Conservation (phyloP, 2,888 invertebrate species). For the Chymomyza procnemis region DNA sequence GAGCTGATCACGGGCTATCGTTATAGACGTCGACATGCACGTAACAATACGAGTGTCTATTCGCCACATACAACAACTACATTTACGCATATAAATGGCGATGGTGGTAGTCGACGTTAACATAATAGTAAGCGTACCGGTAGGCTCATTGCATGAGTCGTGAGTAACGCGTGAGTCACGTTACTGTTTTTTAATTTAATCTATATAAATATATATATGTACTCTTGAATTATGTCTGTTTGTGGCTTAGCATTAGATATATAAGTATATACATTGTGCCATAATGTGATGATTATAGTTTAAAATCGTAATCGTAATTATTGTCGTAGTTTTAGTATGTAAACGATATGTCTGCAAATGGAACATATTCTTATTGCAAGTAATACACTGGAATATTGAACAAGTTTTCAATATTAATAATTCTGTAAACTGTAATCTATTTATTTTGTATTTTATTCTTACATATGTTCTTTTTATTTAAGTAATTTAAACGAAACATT, state of each 20-base stretch:
- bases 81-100: conserved; percentile 49
- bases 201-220: conserved; percentile 22
- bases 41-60: conserved; percentile 70
- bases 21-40: conserved; percentile 63
- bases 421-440: too few species aligned
- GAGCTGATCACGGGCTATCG: conserved; percentile 76
- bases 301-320: conserved; percentile 55
- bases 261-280: conserved; percentile 65
- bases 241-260: conserved; percentile 30
- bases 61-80: conserved; percentile 57
- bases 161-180: conserved; percentile 6
- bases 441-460: too few species aligned
- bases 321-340: not conserved
- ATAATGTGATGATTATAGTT: conserved; percentile 74
- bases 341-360: not conserved
- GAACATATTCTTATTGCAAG: not conserved
- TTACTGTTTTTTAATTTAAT: not conserved
- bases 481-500: too few species aligned
- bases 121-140: conserved; percentile 35
- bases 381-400: not conserved
- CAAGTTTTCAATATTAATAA: not conserved
- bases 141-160: conserved; percentile 50
- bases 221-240: conserved; percentile 8
- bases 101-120: conserved; percentile 59
- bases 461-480: too few species aligned